Evolutionary conservation across 2,888 invertebrate genomes (phyloP), one percentile per base, ranked within the genome.

Genomic region (Carcina quercana): DNA sequence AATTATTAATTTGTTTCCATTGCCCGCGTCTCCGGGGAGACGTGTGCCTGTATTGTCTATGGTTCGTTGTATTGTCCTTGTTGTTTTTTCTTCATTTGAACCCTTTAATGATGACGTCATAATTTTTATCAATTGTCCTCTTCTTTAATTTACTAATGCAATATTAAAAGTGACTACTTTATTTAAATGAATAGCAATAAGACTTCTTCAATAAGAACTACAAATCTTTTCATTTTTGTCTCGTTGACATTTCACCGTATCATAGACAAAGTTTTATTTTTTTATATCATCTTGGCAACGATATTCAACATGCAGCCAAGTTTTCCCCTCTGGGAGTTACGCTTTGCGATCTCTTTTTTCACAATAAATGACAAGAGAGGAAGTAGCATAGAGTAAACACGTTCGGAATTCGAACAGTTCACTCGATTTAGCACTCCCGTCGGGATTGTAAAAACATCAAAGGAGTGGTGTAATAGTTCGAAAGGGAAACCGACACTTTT

Each of bases 1-100:
- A 78, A 80, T 76, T 64, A 78, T 76, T 79, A 79, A 78, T 78
- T 75, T 76, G 73, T 72, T 68, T 60, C 70, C 71, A 68, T 66
- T 61, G 62, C 65, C 57, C 58, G 51, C 51, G 54, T 64, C 63
- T 64, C 64, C 54, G 48, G 54, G 54, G 57, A 57, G 66, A 59
- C 62, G 63, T 63, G 57, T 51, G 34, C 41, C n/a, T 43, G 54
- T 51, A 53, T 56, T 61, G 62, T 64, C 69, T 66, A 59, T 61
- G 57, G 45, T 63, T 62, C n/a, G n/a, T n/a, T n/a, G n/a, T n/a
- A n/a, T n/a, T n/a, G n/a, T n/a, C n/a, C n/a, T n/a, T n/a, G n/a
- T 64, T 59, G 46, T 59, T 62, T 54, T 53, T 53, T 52, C 51
- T 62, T 63, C 57, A 59, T 59, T 66, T 61, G 64, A 58, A 59